These are phyloP conservation scores for Condylura cristata DNA, from an alignment of 2,113 vertebrate genomes.

Conservation along the genomic window DNA sequence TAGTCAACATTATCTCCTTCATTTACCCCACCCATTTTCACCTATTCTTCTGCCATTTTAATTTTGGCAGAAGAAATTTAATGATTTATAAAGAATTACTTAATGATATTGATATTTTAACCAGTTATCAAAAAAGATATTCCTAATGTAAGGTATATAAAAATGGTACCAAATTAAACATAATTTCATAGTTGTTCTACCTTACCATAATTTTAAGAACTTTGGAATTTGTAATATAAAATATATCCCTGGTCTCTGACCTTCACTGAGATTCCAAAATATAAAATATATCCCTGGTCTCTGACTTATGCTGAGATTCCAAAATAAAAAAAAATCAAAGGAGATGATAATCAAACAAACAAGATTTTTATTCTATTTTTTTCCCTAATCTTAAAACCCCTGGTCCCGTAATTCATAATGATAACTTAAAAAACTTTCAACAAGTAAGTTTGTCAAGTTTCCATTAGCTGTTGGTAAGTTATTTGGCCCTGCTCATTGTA, in stretches of 20 bases:
- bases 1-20: background rate
- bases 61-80: slow-evolving; percentile 1
- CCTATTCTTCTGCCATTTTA: no score
- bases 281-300: background rate
- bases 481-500: background rate
- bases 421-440: background rate
- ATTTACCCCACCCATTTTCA: background rate
- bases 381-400: background rate
- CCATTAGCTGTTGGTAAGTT: background rate
- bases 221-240: background rate
- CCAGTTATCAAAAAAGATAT: background rate
- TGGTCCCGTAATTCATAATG: background rate
- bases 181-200: background rate
- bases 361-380: background rate
- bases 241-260: background rate
- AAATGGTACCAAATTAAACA: background rate
- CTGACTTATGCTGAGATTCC: background rate
- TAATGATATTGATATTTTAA: background rate
- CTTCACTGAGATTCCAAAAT: background rate
- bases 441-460: background rate
- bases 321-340: background rate
- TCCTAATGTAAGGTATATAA: background rate
- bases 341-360: background rate
- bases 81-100: background rate
- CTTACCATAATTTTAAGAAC: background rate